Evolutionary conservation across 2,888 invertebrate species (phyloP), one percentile per base, ranked within the genome.

Genomic region (Lacanobia wlatinum): DNA sequence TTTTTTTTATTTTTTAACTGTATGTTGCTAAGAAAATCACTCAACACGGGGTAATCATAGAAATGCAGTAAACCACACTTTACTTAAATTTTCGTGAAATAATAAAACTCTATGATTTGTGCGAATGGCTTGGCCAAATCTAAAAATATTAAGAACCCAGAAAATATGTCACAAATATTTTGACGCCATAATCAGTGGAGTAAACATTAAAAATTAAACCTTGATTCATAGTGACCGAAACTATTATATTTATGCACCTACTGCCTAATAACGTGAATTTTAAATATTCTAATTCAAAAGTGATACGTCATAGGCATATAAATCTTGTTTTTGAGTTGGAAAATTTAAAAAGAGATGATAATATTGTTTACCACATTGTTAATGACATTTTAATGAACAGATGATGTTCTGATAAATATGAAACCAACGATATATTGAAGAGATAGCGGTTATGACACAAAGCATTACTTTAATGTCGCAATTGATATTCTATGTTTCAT

Each of bases 311-410:
- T 3, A 28, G 34, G 5, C 34, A 0, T 34, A 34, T n/a, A n/a
- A n/a, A n/a, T 28, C 34, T 5, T 4, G 2, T 5, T 34, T 34
- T 34, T 34, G 34, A 28, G 16, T 16, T 23, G 18, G 7, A 14
- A 28, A 6, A 7, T 55, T 55, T 18, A 55, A 40, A 50, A 52
- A 21, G n/a, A 46, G 8, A 14, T 6, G 0, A 40, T 18, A 53
- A 50, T 50, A 58, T 21, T 38, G 8, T 23, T 34, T 6, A 18
- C 4, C 2, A 16, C 18, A 3, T 16, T 34, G 4, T 48, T 59
- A 66, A 80, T 76, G 21, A 0, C 12, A 48, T 76, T 78, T 53
- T 76, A 67, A 76, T 64, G 34, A 53, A 56, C 23, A 18, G 40
- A 56, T 58, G 21, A 9, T 34, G 0, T 59, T 40, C 10, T 18